Evolutionary conservation across 2,888 invertebrate genomes (phyloP), one percentile per base, ranked within the genome.

Genomic region (Odontothrips loti): DNA sequence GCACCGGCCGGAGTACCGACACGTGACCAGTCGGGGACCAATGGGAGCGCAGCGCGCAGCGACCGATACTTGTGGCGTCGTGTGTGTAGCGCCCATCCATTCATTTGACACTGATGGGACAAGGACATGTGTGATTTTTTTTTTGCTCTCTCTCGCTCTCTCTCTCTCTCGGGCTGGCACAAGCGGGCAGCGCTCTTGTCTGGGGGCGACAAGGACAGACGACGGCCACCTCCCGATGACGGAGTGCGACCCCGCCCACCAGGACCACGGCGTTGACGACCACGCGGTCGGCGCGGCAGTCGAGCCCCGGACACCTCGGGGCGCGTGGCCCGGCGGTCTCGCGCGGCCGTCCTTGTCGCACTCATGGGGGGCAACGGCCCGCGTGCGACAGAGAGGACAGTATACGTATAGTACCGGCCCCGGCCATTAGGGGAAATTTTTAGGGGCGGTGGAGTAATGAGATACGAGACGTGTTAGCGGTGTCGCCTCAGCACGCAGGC

Each of bases 391-490:
- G n/a, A n/a, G n/a, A n/a, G n/a, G n/a, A n/a, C n/a, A n/a, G n/a
- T n/a, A n/a, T n/a, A n/a, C n/a, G n/a, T n/a, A n/a, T n/a, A n/a
- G n/a, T n/a, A n/a, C n/a, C n/a, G n/a, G n/a, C n/a, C 58, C 11
- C 58, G n/a, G 58, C 68, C 68, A 75, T 75, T 75, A 75, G 68
- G 27, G 23, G 68, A 27, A 75, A 75, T 75, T 75, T 75, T 75
- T 75, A 75, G 27, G 68, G 68, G 27, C 68, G 68, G 10, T 12
- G 23, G 68, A 75, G 68, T 75, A 75, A 75, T 75, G 68, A 75
- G 23, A 75, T 75, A 27, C n/a, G 68, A 68, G 27, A 27, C 27
- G 68, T 27, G 68, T 75, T 75, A 27, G 68, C 68, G 68, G 23
- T 9, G 11, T 9, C 68, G 68, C 23, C 20, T 17, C 17, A n/a